Evolutionary conservation across 2,113 vertebrate genomes (phyloP), one percentile per base, ranked within the genome.

Genomic region (Hiodon alosoides): DNA sequence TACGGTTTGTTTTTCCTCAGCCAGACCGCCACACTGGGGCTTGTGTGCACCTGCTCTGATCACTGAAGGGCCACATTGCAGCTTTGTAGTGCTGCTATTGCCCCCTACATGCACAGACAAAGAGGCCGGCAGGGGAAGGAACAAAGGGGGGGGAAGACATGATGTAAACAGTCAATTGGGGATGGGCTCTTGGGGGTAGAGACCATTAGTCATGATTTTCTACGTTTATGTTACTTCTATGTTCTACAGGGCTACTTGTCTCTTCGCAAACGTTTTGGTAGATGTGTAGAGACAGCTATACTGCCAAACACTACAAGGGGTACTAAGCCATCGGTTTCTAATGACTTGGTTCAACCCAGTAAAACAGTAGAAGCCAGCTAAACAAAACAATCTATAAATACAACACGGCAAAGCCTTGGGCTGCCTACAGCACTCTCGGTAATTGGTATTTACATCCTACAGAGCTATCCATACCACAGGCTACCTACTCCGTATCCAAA

Each of bases 21-120:
- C 31, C 31, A 31, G 31, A 31, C 31, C 31, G n/a, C 10, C 16
- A 10, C 5, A 51, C 10, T 9, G 13, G n/a, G 64, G 31, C 13
- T 67, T 68, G 52, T 59, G n/a, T 70, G 75, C 67, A 69, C 75
- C 68, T 71, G 59, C 75, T 70, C 59, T 64, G 67, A 48, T 7
- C 55, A 54, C 4, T 11, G 62, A n/a, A 53, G 48, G 8, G 48
- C 67, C 16, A 57, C 51, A 31, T 16, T 60, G 57, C 31, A 50
- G 31, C 13, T 8, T 16, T 70, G 53, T n/a, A 6, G 46, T n/a
- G 17, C 69, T 31, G 55, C 54, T 48, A 50, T 55, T 72, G 70
- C 70, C 70, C 57, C 31, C 31, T 31, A 31, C 31, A 31, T 2
- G 31, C 31, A 11, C 55, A 61, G 47, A 60, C 55, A 57, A 71